These are phyloP conservation scores for Sarcoramphus papa DNA, from an alignment of 2,797 vertebrate genomes.

Conservation along the genomic window DNA sequence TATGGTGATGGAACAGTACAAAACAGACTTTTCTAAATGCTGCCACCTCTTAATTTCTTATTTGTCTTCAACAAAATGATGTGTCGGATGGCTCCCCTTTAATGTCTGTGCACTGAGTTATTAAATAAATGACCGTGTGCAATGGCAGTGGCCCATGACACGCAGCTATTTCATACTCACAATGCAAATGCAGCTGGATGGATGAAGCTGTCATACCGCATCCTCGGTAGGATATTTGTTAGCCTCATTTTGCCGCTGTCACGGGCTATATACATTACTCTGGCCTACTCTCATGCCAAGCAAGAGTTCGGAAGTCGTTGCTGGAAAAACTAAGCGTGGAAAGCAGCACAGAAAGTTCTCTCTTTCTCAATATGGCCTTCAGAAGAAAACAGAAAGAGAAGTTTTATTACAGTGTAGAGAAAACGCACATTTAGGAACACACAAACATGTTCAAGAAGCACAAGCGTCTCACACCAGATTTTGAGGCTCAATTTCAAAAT, in stretches of 20 bases:
- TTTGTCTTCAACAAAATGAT: conserved; percentile 52
- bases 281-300: not conserved
- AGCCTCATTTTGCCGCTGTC: conserved; percentile 84
- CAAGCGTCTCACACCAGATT: not conserved
- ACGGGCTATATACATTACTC: conserved; percentile 73
- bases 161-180: conserved; percentile 42
- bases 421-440: not conserved
- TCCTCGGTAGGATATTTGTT: conserved; percentile 76
- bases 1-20: not conserved
- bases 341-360: not conserved
- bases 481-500: not conserved
- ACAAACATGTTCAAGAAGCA: not conserved
- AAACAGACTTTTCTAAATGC: not conserved
- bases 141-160: conserved; percentile 60
- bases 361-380: not conserved
- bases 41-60: conserved; percentile 38
- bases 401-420: not conserved
- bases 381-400: not conserved
- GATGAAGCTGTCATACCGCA: conserved; percentile 66
- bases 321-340: not conserved
- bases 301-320: not conserved
- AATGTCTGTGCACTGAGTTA: conserved; percentile 55
- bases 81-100: not conserved
- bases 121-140: conserved; percentile 75
- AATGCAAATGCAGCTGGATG: conserved; percentile 69